Evolutionary conservation across 2,113 vertebrate species (phyloP), one percentile per base, ranked within the genome.

Genomic region (Microtus richardsoni): DNA sequence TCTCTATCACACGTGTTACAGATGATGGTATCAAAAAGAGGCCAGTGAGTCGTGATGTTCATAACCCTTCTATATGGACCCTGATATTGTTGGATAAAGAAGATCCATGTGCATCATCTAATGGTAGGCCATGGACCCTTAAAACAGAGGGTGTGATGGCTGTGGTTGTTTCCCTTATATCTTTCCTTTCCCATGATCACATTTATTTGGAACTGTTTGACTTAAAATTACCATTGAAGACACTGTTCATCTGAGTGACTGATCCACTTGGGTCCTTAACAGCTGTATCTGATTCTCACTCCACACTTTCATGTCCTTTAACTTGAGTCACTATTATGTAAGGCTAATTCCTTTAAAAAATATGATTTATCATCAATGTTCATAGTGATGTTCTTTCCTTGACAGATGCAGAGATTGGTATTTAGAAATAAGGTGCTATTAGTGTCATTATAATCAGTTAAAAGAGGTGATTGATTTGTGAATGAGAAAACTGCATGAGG

Each of bases 121-220:
- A 33, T 19, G 17, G 7, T 17, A 41, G 11, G 0, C 9, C 21
- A 10, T 30, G 13, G 41, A 9, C 30, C 26, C 0, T 9, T 68
- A 26, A 60, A 47, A 14, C 39, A 64, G 9, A 21, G 9, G 17
- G 5, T 66, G 6, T 7, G 28, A 62, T 33, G 52, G 12, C 4
- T 17, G 21, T 2, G 52, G 19, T 41, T 24, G 13, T 58, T 3
- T 39, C 17, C 6, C 0, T 24, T 13, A 47, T 2, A 75, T 44
- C 13, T 77, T 13, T 24, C 8, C 4, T 58, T 2, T 14, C 39
- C 14, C 6, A 24, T 33, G 28, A 5, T 22, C 14, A 22, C 30
- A 58, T 36, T 80, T 52, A 30, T 73, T 1, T 58, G 47, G 47
- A n/a, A 2, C 41, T 49, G 16, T 33, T 24, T 58, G 5, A 62